These are phyloP conservation scores for Drosophila bocqueti DNA, from an alignment of 1,140 invertebrate genomes.

Conservation along the genomic window DNA sequence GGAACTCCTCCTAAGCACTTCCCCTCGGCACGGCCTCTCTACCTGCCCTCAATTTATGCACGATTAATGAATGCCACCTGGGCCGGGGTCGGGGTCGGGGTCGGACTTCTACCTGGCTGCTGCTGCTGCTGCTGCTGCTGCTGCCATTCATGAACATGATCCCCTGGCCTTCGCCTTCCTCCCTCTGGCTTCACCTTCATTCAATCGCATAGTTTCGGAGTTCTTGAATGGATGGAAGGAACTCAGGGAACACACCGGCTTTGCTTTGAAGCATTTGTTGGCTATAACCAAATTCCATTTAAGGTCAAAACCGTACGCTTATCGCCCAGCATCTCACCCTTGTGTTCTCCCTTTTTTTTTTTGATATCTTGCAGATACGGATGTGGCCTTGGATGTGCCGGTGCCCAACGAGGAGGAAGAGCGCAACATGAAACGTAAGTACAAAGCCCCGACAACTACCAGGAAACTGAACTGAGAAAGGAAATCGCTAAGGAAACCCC, in stretches of 20 bases:
- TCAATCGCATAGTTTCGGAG: slow-evolving; percentile 15
- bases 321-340: slow-evolving; percentile 33
- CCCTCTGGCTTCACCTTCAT: slow-evolving; percentile 21
- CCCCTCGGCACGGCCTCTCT: slow-evolving; percentile 9
- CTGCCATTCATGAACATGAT: slow-evolving; percentile 47
- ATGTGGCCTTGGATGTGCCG: slow-evolving; percentile 89
- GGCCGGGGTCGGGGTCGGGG: slow-evolving; percentile 6
- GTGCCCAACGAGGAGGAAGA: slow-evolving; percentile 90
- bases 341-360: slow-evolving; percentile 24
- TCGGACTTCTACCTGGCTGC: slow-evolving; percentile 27
- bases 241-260: background rate
- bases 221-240: slow-evolving; percentile 8
- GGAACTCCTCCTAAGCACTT: slow-evolving; percentile 47
- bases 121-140: slow-evolving; percentile 3
- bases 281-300: slow-evolving; percentile 67
- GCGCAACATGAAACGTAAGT: slow-evolving; percentile 91
- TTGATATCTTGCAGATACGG: slow-evolving; percentile 87
- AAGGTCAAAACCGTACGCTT: slow-evolving; percentile 49
- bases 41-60: slow-evolving; percentile 80
- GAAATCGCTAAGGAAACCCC: background rate
- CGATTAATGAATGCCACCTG: slow-evolving; percentile 81
- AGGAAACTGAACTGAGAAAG: background rate
- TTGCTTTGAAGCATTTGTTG: slow-evolving; percentile 56
- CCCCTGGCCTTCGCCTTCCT: slow-evolving; percentile 3
- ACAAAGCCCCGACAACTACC: background rate